A percentile compares a stretch with the other conserved stretches of the same genome.
These are phyloP conservation scores for Crioceris asparagi DNA, from an alignment of 2,888 invertebrate genomes.

Conservation along the genomic window DNA sequence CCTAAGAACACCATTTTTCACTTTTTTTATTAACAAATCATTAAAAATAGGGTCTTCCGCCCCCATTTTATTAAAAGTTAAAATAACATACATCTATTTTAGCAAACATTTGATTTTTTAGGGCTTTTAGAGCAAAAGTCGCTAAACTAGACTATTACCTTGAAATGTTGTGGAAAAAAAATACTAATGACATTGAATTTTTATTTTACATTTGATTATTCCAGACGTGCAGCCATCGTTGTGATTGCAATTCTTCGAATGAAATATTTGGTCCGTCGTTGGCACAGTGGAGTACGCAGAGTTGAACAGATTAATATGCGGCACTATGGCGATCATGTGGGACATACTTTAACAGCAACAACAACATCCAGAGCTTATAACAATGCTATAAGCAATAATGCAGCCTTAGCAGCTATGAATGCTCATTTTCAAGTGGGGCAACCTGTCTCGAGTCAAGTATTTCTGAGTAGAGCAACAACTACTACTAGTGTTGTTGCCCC, in stretches of 20 bases:
- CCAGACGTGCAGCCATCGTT: constrained; percentile 44
- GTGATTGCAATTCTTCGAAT: constrained; percentile 53
- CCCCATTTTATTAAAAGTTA: too few relatives aligned
- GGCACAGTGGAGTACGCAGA: constrained; percentile 49
- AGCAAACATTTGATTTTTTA: too few relatives aligned
- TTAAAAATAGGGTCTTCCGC: too few relatives aligned
- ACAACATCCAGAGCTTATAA: not conserved
- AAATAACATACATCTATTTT: too few relatives aligned
- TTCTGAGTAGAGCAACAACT: constrained; percentile 13
- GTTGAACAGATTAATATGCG: constrained; percentile 37
- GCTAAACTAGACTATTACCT: too few relatives aligned
- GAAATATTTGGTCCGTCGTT: constrained; percentile 53
- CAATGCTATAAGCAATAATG: constrained; percentile 5
- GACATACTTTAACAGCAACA: not conserved
- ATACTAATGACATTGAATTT: too few relatives aligned
- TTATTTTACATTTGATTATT: constrained; percentile 3
- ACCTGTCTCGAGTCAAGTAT: constrained; percentile 33
- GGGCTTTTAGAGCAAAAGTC: too few relatives aligned
- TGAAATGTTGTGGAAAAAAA: too few relatives aligned
- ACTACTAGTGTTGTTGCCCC: constrained; percentile 9
- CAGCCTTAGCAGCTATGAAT: constrained; percentile 2
- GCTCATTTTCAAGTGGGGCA: constrained; percentile 33
- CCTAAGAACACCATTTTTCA: too few relatives aligned
- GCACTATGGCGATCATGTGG: constrained; percentile 17
- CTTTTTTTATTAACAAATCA: too few relatives aligned